These are phyloP conservation scores for Abscondita cerata DNA, from an alignment of 2,888 invertebrate genomes.

Conservation along the genomic window DNA sequence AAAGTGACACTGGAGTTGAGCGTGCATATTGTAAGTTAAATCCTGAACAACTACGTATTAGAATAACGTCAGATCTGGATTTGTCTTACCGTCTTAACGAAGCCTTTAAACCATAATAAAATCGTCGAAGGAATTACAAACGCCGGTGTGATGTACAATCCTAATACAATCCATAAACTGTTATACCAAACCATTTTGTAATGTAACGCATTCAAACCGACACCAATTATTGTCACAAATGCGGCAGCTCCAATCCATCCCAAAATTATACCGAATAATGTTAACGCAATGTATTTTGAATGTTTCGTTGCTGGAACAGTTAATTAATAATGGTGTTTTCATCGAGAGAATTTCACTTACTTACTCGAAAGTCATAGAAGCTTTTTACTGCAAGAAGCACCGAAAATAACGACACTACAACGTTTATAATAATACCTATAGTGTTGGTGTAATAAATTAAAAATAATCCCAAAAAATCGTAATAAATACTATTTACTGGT, in stretches of 20 bases:
- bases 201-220: slow-evolving; percentile 56
- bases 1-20: slow-evolving; percentile 36
- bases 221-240: slow-evolving; percentile 51
- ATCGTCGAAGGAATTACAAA: slow-evolving; percentile 53
- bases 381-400: slow-evolving; percentile 48
- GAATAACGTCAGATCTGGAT: neutral
- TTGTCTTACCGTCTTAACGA: slow-evolving; percentile 18
- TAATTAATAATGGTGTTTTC: neutral
- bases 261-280: slow-evolving; percentile 35
- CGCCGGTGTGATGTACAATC: slow-evolving; percentile 57
- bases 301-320: slow-evolving; percentile 14
- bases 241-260: slow-evolving; percentile 48
- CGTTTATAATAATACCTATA: slow-evolving; percentile 34
- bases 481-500: slow-evolving; percentile 71
- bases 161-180: slow-evolving; percentile 61
- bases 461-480: slow-evolving; percentile 73
- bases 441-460: slow-evolving; percentile 69
- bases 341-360: slow-evolving; percentile 14
- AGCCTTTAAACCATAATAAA: slow-evolving; percentile 48
- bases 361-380: slow-evolving; percentile 24
- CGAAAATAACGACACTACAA: slow-evolving; percentile 49
- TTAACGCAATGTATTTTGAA: slow-evolving; percentile 14
- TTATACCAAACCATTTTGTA: slow-evolving; percentile 68
- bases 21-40: slow-evolving; percentile 21
- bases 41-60: slow-evolving; percentile 14